These are phyloP conservation scores for Otis tarda DNA, from an alignment of 2,113 vertebrate genomes.

Conservation along the genomic window DNA sequence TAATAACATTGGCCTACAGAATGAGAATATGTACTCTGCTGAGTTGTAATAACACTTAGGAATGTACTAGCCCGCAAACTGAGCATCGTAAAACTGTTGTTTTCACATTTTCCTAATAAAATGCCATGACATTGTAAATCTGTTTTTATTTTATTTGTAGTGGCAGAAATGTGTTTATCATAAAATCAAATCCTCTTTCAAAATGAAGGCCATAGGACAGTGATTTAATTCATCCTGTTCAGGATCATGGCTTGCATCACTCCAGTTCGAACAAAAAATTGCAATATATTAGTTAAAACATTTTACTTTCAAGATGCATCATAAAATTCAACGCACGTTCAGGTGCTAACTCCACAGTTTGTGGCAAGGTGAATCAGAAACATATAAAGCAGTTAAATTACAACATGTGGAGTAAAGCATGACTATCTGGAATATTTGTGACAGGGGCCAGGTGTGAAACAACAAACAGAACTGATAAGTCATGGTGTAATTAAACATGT, in stretches of 20 bases:
- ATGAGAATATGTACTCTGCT: constrained; percentile 44
- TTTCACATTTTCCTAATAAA: constrained; percentile 72
- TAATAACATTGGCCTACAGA: constrained; percentile 3
- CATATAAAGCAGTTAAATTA: background rate
- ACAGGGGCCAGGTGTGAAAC: background rate
- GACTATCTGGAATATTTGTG: background rate
- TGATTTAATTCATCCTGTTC: background rate
- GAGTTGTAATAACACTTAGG: constrained; percentile 44
- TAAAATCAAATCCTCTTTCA: constrained; percentile 34
- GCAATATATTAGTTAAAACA: background rate
- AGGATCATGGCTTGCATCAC: background rate
- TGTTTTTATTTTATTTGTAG: constrained; percentile 69
- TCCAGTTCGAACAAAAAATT: background rate
- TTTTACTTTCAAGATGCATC: background rate
- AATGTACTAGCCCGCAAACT: constrained; percentile 39
- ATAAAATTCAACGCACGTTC: background rate
- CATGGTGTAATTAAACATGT: background rate
- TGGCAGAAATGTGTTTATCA: constrained; percentile 65
- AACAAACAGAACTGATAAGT: background rate
- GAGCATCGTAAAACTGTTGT: constrained; percentile 53
- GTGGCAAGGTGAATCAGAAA: background rate
- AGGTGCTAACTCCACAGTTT: background rate
- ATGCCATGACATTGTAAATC: constrained; percentile 62
- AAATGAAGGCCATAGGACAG: background rate
- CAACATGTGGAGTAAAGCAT: background rate